These are phyloP conservation scores for Lynx canadensis DNA, from an alignment of 2,113 vertebrate genomes.

Conservation along the genomic window DNA sequence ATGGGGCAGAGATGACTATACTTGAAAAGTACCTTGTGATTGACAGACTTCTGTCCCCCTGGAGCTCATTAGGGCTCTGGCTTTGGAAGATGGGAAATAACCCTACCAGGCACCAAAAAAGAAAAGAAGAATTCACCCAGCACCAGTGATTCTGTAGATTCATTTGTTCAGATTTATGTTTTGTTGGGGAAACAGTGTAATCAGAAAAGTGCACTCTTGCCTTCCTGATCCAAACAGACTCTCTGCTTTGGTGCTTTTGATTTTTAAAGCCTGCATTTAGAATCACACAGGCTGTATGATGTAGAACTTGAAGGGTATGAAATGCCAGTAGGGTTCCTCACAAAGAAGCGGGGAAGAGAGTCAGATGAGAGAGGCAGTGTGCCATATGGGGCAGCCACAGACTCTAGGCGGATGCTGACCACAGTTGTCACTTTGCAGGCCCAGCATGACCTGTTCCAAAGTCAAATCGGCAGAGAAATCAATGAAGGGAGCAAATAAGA, in stretches of 20 bases:
- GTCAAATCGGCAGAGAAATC: not conserved
- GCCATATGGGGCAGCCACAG: not conserved
- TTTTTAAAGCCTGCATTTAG: conserved; percentile 66
- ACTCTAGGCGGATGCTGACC: fast-evolving
- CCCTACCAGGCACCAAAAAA: conserved; percentile 82
- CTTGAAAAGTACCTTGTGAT: conserved; percentile 89
- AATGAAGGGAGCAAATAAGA: not conserved
- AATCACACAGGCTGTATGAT: not conserved
- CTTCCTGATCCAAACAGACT: conserved; percentile 73
- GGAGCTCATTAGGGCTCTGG: conserved; percentile 90
- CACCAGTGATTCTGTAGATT: conserved; percentile 74
- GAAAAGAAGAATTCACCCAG: conserved; percentile 39
- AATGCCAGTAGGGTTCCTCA: not conserved
- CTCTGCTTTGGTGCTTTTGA: conserved; percentile 56
- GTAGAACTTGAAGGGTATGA: not conserved
- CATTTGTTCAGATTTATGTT: conserved; percentile 84
- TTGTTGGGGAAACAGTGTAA: conserved; percentile 68
- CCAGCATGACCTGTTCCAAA: not conserved
- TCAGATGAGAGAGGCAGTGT: fast-evolving
- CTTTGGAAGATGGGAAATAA: conserved; percentile 85
- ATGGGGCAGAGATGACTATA: conserved; percentile 86
- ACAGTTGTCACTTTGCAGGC: not conserved
- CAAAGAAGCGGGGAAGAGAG: not conserved
- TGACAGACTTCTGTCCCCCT: conserved; percentile 89
- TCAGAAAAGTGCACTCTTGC: conserved; percentile 70